These are phyloP conservation scores for Musca vetustissima DNA, from an alignment of 1,140 invertebrate species.

Conservation along the genomic window DNA sequence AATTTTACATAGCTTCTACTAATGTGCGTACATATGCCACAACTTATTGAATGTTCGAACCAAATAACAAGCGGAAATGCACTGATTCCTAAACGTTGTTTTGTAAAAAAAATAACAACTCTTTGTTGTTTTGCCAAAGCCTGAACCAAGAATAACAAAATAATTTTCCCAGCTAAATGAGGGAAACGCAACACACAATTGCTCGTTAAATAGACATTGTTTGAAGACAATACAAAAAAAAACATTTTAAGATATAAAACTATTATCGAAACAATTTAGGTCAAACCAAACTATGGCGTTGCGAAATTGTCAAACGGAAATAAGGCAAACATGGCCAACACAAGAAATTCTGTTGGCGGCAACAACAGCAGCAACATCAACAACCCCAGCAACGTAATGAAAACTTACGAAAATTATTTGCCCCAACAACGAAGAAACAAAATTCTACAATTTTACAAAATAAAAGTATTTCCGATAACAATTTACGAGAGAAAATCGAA, in stretches of 20 bases:
- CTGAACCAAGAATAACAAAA: background rate
- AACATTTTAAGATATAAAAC: constrained; percentile 30
- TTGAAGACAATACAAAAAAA: background rate
- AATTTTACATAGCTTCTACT: no score
- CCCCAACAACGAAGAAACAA: constrained; percentile 22
- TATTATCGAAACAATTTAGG: constrained; percentile 42
- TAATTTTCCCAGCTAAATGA: background rate
- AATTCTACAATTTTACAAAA: constrained; percentile 10
- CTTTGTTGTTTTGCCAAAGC: no score
- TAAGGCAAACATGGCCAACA: constrained; percentile 21
- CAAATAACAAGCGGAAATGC: no score
- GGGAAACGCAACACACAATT: background rate
- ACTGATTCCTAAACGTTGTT: no score
- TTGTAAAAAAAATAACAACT: no score
- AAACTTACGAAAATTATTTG: constrained; percentile 48
- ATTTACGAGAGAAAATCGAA: background rate
- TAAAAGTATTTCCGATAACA: constrained; percentile 17
- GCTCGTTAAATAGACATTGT: no score
- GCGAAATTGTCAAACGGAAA: constrained; percentile 12
- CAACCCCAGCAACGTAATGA: constrained; percentile 44
- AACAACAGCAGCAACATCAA: constrained; percentile 32
- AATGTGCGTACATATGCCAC: no score
- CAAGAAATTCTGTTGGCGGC: background rate
- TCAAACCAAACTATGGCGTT: constrained; percentile 36
- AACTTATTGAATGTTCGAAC: no score